Percentiles rank a stretch among this genome's conserved stretches.
These are phyloP conservation scores for Tachycineta bicolor DNA, from an alignment of 2,113 vertebrate species.

Conservation along the genomic window DNA sequence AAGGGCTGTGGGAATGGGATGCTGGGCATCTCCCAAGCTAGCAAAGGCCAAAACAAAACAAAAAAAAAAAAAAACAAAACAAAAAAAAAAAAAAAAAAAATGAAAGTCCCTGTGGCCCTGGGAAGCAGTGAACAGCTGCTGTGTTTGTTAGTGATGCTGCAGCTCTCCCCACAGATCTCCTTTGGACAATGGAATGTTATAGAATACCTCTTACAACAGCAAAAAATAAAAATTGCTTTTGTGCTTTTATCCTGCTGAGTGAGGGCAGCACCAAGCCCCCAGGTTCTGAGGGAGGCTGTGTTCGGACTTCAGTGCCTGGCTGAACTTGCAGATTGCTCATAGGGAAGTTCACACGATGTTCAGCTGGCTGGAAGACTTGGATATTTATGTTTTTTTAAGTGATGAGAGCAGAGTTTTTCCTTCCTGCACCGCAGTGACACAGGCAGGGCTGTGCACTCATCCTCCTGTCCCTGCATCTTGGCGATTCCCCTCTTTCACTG, in stretches of 20 bases:
- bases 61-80: too few species aligned
- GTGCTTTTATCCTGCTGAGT: neutral
- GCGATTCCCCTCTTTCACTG: neutral
- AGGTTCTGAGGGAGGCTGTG: neutral
- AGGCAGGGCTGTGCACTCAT: neutral
- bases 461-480: neutral
- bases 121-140: neutral
- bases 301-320: neutral
- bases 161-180: neutral
- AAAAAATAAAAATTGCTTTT: neutral
- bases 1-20: neutral
- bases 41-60: neutral
- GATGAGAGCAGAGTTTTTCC: neutral
- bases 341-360: neutral
- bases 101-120: neutral
- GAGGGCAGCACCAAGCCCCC: neutral
- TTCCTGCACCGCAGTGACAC: neutral
- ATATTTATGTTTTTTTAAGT: neutral
- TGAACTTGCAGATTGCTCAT: neutral
- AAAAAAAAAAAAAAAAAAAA: neutral
- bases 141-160: rapidly evolving
- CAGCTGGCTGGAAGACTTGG: neutral
- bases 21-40: neutral
- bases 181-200: neutral
- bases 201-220: neutral